phyloP scores from a whole-genome alignment of 2,888 invertebrate species.

The Eustalomyia histrio region DNA sequence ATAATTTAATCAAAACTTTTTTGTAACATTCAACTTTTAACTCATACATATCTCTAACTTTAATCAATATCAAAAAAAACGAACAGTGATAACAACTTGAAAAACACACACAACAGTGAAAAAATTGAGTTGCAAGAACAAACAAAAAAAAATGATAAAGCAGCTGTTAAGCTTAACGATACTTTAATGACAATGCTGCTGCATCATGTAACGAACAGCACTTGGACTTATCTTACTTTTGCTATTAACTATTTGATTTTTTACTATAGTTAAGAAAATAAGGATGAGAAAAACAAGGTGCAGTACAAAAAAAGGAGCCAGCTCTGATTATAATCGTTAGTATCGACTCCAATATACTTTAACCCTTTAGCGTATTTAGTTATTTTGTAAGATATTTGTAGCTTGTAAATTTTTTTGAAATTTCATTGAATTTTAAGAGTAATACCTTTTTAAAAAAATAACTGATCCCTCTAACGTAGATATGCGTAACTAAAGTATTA shows the following conservation, averaged over 20 bases:
- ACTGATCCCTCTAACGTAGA: too few species aligned
- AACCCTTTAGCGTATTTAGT: background rate
- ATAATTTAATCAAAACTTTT: conserved; percentile 37
- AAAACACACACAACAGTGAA: background rate
- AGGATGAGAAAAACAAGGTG: background rate
- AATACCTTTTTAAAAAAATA: too few species aligned
- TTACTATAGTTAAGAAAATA: conserved; percentile 32
- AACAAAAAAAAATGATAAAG: conserved; percentile 24
- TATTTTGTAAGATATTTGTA: too few species aligned
- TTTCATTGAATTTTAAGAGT: too few species aligned
- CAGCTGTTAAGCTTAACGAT: conserved; percentile 44
- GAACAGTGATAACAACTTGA: background rate
- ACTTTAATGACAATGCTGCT: conserved; percentile 42
- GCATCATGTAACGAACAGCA: conserved; percentile 8
- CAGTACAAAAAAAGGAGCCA: background rate
- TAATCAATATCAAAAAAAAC: conserved; percentile 24
- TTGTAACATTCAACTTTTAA: background rate
- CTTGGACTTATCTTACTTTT: conserved; percentile 19
- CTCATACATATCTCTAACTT: background rate
- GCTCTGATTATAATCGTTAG: conserved; percentile 29
- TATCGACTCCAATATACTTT: background rate
- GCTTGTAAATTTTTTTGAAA: too few species aligned
- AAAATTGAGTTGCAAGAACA: background rate
- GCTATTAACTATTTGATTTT: conserved; percentile 50
- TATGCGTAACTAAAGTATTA: too few species aligned